phyloP scores from a whole-genome alignment of 2,113 vertebrate species.

The Alosa alosa region DNA sequence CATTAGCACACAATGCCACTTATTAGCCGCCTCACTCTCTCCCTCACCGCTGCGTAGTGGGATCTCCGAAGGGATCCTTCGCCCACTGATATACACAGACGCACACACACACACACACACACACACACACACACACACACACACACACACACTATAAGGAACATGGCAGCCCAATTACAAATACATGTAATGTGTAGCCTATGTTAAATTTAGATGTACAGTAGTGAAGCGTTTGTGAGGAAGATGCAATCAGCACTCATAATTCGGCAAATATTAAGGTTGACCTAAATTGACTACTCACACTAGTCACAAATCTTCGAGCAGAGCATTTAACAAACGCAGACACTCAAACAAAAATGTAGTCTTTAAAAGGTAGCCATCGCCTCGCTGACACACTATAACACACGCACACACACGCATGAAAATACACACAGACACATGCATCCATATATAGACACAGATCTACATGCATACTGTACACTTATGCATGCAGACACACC shows the following conservation, averaged over 20 bases:
- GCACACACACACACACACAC: not conserved
- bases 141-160: not conserved
- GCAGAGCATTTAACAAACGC: not conserved
- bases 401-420: not conserved
- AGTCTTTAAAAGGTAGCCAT: not conserved
- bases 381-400: not conserved
- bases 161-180: not conserved
- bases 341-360: not conserved
- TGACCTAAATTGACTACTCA: too few species aligned
- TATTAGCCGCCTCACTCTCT: not conserved
- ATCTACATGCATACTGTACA: not conserved
- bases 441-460: not conserved
- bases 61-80: not conserved
- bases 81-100: not conserved
- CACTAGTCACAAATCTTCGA: too few species aligned
- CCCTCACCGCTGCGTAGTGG: not conserved
- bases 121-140: not conserved
- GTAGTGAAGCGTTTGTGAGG: too few species aligned
- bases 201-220: too few species aligned
- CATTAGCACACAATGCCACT: not conserved
- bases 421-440: not conserved
- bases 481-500: constrained; percentile 8
- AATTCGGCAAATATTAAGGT: too few species aligned
- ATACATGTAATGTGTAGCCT: not conserved
- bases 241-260: too few species aligned